These are phyloP conservation scores for Tetrao urogallus DNA, from an alignment of 2,113 vertebrate genomes.

Conservation along the genomic window DNA sequence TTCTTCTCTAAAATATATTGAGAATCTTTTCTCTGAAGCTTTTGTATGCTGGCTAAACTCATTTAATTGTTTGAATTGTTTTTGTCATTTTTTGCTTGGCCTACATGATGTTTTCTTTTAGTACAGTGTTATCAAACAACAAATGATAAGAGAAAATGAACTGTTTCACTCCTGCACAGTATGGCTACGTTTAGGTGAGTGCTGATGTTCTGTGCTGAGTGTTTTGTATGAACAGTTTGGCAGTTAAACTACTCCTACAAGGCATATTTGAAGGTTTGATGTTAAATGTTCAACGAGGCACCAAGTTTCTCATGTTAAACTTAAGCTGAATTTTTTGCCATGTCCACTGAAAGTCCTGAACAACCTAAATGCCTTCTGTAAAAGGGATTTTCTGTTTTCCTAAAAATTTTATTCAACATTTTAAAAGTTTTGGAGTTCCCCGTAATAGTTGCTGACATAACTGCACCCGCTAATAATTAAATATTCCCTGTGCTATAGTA, in stretches of 20 bases:
- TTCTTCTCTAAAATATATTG: not conserved
- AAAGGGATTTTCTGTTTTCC: conserved; percentile 28
- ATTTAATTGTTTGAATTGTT: not conserved
- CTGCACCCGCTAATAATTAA: not conserved
- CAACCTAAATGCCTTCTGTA: not conserved
- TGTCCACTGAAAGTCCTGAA: not conserved
- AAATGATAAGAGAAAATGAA: not conserved
- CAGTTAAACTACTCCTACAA: conserved; percentile 12
- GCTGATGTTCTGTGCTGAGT: not conserved
- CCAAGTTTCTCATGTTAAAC: not conserved
- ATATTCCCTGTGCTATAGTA: conserved; percentile 44
- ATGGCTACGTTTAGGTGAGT: not conserved
- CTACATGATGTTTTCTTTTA: not conserved
- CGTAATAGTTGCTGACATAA: conserved; percentile 23
- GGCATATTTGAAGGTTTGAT: not conserved
- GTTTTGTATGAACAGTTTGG: not conserved
- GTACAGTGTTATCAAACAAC: accelerated
- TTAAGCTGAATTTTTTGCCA: not conserved
- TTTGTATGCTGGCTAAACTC: not conserved
- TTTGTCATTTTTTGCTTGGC: not conserved
- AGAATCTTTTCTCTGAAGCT: not conserved
- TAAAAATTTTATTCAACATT: not conserved
- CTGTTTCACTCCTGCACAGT: not conserved
- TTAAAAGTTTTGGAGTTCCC: conserved; percentile 8
- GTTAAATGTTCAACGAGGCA: not conserved